A percentile compares a stretch with the other conserved stretches of the same genome.
Conservation (phyloP, 1,140 invertebrate species). For the Dendrolimus punctatus region DNA sequence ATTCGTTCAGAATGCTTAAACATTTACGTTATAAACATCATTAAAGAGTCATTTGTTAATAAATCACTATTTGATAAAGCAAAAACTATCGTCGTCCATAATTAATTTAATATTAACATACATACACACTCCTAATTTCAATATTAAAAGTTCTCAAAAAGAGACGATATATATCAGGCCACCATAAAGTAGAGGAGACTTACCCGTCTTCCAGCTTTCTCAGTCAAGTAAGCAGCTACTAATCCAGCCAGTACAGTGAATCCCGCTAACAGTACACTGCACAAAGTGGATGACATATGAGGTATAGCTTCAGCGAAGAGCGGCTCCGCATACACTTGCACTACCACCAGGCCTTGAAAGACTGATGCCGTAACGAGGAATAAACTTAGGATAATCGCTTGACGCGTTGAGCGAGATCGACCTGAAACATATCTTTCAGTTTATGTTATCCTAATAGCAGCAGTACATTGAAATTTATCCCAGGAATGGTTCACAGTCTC, state of each 20-base stretch:
- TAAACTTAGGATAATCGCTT: slow-evolving; percentile 18
- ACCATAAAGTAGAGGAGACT: slow-evolving; percentile 9
- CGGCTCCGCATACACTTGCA: slow-evolving; percentile 35
- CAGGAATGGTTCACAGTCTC: no score
- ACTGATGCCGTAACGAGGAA: slow-evolving; percentile 22
- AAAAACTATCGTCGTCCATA: no score
- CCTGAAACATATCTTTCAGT: slow-evolving; percentile 13
- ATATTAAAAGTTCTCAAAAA: slow-evolving; percentile 1
- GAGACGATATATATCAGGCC: not conserved
- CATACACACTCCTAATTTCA: not conserved
- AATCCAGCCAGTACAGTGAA: slow-evolving; percentile 21
- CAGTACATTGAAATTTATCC: no score
- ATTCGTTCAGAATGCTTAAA: no score
- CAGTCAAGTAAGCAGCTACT: slow-evolving; percentile 28
- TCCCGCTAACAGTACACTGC: slow-evolving; percentile 34
- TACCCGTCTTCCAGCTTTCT: slow-evolving; percentile 32
- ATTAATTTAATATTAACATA: not conserved
- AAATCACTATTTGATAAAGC: no score
- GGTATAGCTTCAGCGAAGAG: slow-evolving; percentile 39
- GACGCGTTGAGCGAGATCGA: slow-evolving; percentile 29
- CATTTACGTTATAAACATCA: no score
- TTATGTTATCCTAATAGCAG: no score
- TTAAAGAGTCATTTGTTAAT: no score
- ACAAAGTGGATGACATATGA: slow-evolving; percentile 33
- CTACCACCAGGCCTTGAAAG: slow-evolving; percentile 34